Base-by-base conservation (phyloP, 2,797 vertebrate genomes). In the Propithecus perrieri region DNA sequence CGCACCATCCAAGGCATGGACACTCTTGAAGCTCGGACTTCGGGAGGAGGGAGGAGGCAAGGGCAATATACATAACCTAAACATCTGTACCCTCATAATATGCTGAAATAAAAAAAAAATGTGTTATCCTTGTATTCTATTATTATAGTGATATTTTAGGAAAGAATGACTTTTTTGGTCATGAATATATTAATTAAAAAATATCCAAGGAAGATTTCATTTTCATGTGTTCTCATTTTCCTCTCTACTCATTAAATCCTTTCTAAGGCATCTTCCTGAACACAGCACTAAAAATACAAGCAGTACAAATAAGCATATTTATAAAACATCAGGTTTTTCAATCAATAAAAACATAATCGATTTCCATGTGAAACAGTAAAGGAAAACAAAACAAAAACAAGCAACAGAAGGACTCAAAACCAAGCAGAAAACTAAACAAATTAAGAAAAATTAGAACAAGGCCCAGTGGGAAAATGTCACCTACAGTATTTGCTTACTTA, bases 331-430 rank as follows among this genome's bases (percentile, higher is more conserved):
- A 10, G 4, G 69, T 92, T 96, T 96, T 96, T 90, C 57, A 65
- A 89, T 94, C 18, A 90, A 61, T 74, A 72, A 93, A 96, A 97
- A 50, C 78, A 92, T 14, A 90, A 41, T 96, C 61, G 24, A 93
- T 84, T 93, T 93, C 76, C 75, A 94, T 63, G 67, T 94, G 87
- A 94, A 93, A 81, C 10, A 90, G 35, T 46, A 90, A 92, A 95
- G 43, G 50, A 86, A 94, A 96, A 79, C 24, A 96, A 94, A 96
- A 85, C 43, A 75, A 55, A 90, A 93, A 65, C 78, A 80, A 79
- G 91, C 83, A 94, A 86, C 53, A 90, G 71, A 88, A 33, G 41
- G 26, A 57, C 69, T 94, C 79, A 75, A 94, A 95, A 96, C 30
- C 74, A 85, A 92, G 30, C 72, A 90, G 72, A 85, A 85, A 95